phyloP scores from a whole-genome alignment of 2,113 vertebrate species.

The Colossoma macropomum region DNA sequence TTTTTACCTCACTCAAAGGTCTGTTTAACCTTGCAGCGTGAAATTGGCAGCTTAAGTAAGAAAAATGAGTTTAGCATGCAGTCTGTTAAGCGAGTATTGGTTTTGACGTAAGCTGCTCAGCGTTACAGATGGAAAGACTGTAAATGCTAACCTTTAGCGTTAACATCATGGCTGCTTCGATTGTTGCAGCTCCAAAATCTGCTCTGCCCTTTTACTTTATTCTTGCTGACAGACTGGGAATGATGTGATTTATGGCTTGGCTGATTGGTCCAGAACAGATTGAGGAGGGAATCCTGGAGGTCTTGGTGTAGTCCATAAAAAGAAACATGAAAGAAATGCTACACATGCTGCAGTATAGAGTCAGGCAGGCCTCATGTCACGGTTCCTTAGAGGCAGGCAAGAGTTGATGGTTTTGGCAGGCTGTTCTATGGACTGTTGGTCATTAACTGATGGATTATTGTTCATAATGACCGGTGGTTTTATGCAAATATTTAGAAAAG shows the following conservation, averaged over 20 bases:
- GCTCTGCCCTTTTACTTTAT: neutral
- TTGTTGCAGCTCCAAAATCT: neutral
- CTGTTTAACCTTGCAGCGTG: neutral
- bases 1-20: neutral
- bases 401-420: neutral
- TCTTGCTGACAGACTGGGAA: conserved; percentile 9
- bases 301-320: conserved; percentile 43
- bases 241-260: conserved; percentile 30
- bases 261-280: conserved; percentile 14
- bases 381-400: neutral
- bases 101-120: conserved; percentile 28
- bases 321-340: conserved; percentile 40
- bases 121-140: neutral
- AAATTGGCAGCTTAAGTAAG: conserved; percentile 22
- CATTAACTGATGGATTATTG: neutral
- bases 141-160: neutral
- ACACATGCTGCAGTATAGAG: conserved; percentile 15
- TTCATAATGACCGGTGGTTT: neutral
- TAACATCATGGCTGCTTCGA: neutral
- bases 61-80: conserved; percentile 35
- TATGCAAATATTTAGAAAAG: neutral
- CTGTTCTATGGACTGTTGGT: neutral
- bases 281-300: conserved; percentile 30
- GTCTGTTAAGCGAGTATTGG: conserved; percentile 8
- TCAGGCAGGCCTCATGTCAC: neutral